These are phyloP conservation scores for Alectoris magna DNA, from an alignment of 2,797 vertebrate species.

Conservation along the genomic window DNA sequence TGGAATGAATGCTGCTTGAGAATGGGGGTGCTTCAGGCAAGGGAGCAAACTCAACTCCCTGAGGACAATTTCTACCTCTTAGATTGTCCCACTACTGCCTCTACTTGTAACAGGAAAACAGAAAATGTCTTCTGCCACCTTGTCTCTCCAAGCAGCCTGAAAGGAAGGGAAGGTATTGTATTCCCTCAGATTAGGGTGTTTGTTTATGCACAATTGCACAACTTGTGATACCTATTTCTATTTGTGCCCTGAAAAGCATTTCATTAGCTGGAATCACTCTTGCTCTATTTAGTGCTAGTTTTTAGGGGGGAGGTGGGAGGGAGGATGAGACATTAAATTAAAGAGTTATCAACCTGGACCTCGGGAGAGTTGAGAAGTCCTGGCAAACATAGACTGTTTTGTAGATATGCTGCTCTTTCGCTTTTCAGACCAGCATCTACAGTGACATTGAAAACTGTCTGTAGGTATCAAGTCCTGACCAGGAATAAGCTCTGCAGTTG, in stretches of 20 bases:
- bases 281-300: neutral
- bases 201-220: neutral
- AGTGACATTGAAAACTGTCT: neutral
- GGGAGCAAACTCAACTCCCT: neutral
- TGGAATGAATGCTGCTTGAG: neutral
- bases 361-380: neutral
- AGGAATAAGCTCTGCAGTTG: neutral
- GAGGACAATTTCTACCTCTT: constrained; percentile 1
- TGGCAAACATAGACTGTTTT: neutral
- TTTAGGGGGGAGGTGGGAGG: too few relatives aligned
- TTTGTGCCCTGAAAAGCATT: neutral
- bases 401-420: neutral
- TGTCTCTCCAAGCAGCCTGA: neutral
- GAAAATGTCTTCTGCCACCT: neutral
- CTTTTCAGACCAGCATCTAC: neutral
- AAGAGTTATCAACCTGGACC: neutral
- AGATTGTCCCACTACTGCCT: neutral
- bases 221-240: neutral
- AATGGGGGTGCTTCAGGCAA: neutral
- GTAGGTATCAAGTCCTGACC: neutral
- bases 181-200: neutral
- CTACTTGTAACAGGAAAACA: neutral
- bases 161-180: neutral
- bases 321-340: neutral
- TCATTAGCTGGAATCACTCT: neutral